Evolutionary conservation across 2,113 vertebrate genomes (phyloP).

Genomic region (Bufo bufo): DNA sequence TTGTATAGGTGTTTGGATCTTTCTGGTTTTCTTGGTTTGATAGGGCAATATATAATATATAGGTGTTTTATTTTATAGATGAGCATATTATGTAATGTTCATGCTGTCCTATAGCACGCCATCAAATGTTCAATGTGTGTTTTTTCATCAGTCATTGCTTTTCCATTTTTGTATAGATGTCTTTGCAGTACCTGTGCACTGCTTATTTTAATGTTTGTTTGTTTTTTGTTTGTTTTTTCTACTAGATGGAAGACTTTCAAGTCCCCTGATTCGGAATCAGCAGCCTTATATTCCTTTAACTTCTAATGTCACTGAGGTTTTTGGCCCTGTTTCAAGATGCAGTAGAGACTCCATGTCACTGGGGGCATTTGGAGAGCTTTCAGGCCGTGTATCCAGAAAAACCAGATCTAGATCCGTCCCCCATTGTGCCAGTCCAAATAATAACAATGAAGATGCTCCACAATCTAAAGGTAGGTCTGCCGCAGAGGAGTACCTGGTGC

Average conservation of each 20-base stretch:
- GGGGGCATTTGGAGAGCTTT: constrained; percentile 66
- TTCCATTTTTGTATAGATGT: not conserved
- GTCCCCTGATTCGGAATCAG: constrained; percentile 66
- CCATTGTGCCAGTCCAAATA: constrained; percentile 63
- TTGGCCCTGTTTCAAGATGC: constrained; percentile 67
- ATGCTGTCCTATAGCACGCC: too few species aligned
- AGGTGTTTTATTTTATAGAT: too few species aligned
- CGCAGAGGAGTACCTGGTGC: not conserved
- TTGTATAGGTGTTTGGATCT: too few species aligned
- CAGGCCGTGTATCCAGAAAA: constrained; percentile 65
- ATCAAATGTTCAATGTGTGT: too few species aligned
- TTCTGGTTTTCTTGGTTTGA: too few species aligned
- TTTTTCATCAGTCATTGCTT: too few species aligned
- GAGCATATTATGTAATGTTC: too few species aligned
- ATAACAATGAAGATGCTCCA: constrained; percentile 58
- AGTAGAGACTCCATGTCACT: constrained; percentile 61
- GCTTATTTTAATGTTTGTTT: constrained; percentile 56
- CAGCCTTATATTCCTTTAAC: constrained; percentile 67
- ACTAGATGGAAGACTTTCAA: constrained; percentile 70
- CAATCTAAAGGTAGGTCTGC: constrained; percentile 26
- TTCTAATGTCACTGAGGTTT: constrained; percentile 67
- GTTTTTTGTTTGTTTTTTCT: constrained; percentile 49
- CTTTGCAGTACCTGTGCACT: not conserved
- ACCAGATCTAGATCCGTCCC: constrained; percentile 66
- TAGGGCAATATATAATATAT: too few species aligned